Percentiles rank a stretch among this genome's conserved stretches.
phyloP scores from a whole-genome alignment of 64 coral and sea anemone genomes.

The Actinia equina region DNA sequence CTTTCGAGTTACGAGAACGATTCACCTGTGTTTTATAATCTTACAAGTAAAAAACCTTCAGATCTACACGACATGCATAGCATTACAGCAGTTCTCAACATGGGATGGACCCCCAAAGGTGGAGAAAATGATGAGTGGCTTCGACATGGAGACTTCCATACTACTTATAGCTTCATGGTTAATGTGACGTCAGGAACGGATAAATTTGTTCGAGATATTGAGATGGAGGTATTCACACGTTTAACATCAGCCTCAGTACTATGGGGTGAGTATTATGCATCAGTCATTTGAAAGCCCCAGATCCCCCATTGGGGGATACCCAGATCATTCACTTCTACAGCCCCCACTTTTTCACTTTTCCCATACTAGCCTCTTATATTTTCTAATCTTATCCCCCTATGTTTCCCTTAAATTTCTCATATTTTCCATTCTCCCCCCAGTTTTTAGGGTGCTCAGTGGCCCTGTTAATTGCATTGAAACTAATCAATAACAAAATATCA shows the following conservation, averaged over 20 bases:
- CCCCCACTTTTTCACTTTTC: too few relatives aligned
- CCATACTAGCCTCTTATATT: too few relatives aligned
- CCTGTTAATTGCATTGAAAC: too few relatives aligned
- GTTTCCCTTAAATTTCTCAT: too few relatives aligned
- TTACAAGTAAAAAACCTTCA: neutral
- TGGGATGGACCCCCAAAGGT: neutral
- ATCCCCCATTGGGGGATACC: too few relatives aligned
- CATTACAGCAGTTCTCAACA: conserved; percentile 12
- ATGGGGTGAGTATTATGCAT: neutral
- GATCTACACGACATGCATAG: neutral
- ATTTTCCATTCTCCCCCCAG: too few relatives aligned
- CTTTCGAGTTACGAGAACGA: neutral
- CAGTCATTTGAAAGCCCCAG: too few relatives aligned
- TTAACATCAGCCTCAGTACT: neutral
- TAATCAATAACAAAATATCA: too few relatives aligned
- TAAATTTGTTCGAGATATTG: neutral
- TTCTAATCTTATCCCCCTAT: too few relatives aligned
- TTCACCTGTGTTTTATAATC: neutral
- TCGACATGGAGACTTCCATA: conserved; percentile 5
- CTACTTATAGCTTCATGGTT: neutral
- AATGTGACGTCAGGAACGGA: neutral
- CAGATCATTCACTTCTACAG: too few relatives aligned
- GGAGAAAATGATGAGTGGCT: conserved; percentile 2
- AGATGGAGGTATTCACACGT: neutral
- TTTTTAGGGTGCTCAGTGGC: too few relatives aligned